Evolutionary conservation across 2,797 vertebrate genomes (phyloP), one percentile per base, ranked within the genome.

Genomic region (Nannoperca australis): DNA sequence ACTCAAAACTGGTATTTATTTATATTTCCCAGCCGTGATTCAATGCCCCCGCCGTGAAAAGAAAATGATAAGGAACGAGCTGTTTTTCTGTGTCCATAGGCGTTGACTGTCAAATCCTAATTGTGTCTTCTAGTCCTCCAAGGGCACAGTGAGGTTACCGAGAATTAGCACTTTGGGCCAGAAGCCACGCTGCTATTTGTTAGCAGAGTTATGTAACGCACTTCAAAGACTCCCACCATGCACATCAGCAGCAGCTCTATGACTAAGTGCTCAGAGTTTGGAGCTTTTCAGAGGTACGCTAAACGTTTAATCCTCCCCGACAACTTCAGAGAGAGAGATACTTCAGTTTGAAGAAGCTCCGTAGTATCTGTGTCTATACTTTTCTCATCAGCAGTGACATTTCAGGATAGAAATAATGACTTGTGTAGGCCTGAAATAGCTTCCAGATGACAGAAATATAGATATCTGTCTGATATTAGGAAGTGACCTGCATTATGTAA

Each of bases 1-100:
- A 82, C 78, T 85, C 73, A 90, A 65, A 89, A 83, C 83, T 86
- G 55, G 88, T 81, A 78, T 89, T 87, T 83, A 83, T 83, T 86
- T 53, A 89, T 81, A 78, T 89, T 87, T 83, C 81, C 80, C 76
- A 83, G 76, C 70, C 40, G 68, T 60, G 86, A 91, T 86, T 83
- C 78, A 81, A 85, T 54, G 66, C 71, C 74, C 62, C 79, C 6
- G 7, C 42, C 0, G 68, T 38, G 68, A 67, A 82, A 36, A 67
- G 81, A 36, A 67, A 75, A 79, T 36, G 60, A 83, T 68, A 71
- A 75, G 66, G 18, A 78, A 70, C 7, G 12, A 44, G 45, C 14
- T 47, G 56, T 30, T 84, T 81, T 55, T 65, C 38, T 79, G 72
- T 55, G 59, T 67, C 42, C 60, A 45, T 55, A 30, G 70, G 47